Conservation (phyloP, 2,797 vertebrate species). For the Chromobotia macracanthus region DNA sequence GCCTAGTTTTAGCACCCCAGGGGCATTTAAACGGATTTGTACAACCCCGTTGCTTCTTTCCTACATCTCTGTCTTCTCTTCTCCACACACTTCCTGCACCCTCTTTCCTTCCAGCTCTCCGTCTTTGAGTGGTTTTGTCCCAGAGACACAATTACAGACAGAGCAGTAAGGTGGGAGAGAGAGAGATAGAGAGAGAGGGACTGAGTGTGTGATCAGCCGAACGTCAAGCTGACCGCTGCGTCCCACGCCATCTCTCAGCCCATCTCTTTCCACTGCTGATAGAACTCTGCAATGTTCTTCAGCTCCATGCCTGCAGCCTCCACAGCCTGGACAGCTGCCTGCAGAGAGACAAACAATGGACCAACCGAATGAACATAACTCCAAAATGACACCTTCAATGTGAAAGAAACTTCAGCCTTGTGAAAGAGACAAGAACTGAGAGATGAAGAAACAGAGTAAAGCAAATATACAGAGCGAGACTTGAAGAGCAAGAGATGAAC, state of each 20-base stretch:
- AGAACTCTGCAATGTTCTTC: slow-evolving; percentile 93
- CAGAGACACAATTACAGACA: slow-evolving; percentile 80
- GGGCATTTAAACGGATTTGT: slow-evolving; percentile 68
- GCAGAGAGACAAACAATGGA: not conserved
- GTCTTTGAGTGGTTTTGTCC: slow-evolving; percentile 65
- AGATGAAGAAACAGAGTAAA: too few species aligned
- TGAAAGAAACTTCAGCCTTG: too few species aligned
- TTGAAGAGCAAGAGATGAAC: too few species aligned
- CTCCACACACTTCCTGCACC: slow-evolving; percentile 58
- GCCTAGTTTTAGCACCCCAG: slow-evolving; percentile 76
- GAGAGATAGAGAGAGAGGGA: slow-evolving; percentile 74
- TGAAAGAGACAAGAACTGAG: too few species aligned
- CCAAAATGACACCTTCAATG: too few species aligned
- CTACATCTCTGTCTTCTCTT: slow-evolving; percentile 43
- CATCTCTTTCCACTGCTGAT: slow-evolving; percentile 98
- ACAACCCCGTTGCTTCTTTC: slow-evolving; percentile 52
- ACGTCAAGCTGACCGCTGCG: slow-evolving; percentile 71
- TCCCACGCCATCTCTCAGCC: slow-evolving; percentile 79
- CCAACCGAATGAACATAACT: too few species aligned
- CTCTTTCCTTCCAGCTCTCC: slow-evolving; percentile 56
- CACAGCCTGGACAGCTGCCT: slow-evolving; percentile 88
- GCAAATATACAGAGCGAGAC: too few species aligned
- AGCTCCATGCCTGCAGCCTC: slow-evolving; percentile 86
- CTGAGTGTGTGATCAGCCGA: slow-evolving; percentile 79
- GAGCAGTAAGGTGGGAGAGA: slow-evolving; percentile 77